Base-by-base conservation (phyloP, 1,140 invertebrate species). In the Brachionus rotundiformis region DNA sequence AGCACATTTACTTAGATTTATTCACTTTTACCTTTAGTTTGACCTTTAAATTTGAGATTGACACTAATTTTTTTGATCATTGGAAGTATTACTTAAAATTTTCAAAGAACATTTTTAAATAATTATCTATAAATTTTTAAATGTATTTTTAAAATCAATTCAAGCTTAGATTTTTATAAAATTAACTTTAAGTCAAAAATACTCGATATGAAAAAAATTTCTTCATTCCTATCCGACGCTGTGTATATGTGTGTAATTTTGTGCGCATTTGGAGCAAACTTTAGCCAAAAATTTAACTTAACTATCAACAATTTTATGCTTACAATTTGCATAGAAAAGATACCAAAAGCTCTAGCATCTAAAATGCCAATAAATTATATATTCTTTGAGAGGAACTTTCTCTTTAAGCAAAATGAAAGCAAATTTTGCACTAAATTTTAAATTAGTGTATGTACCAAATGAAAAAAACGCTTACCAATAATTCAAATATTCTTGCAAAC, bases 241-340 rank as follows among this genome's bases (percentile, higher is more conserved):
- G 44, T 49, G 27, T 77, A 10, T 29, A 36, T 77, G 73, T 77
- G 71, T 75, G 71, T 39, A 44, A 54, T 33, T 77, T 3, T 47
- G 73, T 33, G 27, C 41, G 27, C 23, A 11, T 29, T 25, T 10
- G 19, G 19, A 49, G 49, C 10, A 10, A 41, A 36, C 29, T 7
- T 41, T 29, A 19, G 65, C 16, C 47, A n/a, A 54, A 19, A 54
- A 54, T 54, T 54, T 16, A 54, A 19, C n/a, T 23, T n/a, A 4
- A 54, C 19, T 54, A 54, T 68, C 65, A 36, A 41, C 11, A 0
- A 68, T 68, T 27, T 39, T 29, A 7, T 61, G 13, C 27, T 6
- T 10, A 61, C 7, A 31, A 29, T 29, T 11, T 63, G 3, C 16
- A 8, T 27, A 31, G 10, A 54, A 54, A 54, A 54, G 47, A 54